Base-by-base conservation (phyloP, 2,888 invertebrate genomes). In the Subacronicta megacephala region DNA sequence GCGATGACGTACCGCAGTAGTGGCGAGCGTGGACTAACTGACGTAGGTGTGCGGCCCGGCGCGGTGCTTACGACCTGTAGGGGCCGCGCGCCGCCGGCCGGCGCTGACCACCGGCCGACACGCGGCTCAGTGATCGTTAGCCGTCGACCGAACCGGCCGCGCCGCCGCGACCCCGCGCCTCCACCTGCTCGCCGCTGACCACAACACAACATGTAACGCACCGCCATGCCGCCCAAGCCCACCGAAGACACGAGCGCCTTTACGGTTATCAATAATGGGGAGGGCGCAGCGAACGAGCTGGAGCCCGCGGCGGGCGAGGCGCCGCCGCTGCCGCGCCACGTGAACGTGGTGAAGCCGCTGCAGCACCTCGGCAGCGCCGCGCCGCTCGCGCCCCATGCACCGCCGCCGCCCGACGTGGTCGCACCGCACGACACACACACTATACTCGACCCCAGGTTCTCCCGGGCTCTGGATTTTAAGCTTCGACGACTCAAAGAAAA, bases 391-490 rank as follows among this genome's bases (percentile, higher is more conserved):
- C 52, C 80, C n/a, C n/a, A n/a, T n/a, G n/a, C n/a, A 71, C 82
- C 41, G 12, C 50, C 62, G 29, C 23, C 17, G 26, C 16, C n/a
- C 36, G 59, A 20, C 57, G 63, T 62, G 75, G 72, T 73, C 52
- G 63, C 68, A 16, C 52, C 54, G 13, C 45, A 52, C 47, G 49
- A 74, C 57, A 47, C 80, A 73, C 83, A 83, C 62, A 83, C 89
- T 23, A 86, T 90, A 43, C 82, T 92, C 58, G 92, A 93, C 63
- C 90, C 92, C 16, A 95, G 95, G 74, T 97, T 97, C 85, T 96
- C 96, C 61, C 95, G 96, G 75, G 96, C 96, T 51, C 93, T 97
- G 59, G 97, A 97, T 83, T 95, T 96, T 37, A 97, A 97, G 84
- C 89, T 97, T 57, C 94, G 95, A 31, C 95, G 95, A 56, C 93